Evolutionary conservation across 2,113 vertebrate genomes (phyloP).

Genomic region (Urocolius indicus): DNA sequence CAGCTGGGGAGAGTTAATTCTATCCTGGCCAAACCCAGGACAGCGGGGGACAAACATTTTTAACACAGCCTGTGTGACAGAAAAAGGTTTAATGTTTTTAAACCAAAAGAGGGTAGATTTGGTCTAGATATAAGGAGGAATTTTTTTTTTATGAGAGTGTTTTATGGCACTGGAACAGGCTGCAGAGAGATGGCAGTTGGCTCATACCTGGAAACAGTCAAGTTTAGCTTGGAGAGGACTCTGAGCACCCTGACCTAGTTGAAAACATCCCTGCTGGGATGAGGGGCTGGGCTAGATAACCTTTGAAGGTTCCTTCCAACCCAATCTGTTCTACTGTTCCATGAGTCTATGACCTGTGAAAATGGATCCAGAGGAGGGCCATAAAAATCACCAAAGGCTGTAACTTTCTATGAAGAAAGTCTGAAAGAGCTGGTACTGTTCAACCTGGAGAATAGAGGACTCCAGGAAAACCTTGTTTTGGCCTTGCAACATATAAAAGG

Average conservation of each 20-base stretch:
- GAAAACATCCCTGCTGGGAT: no score
- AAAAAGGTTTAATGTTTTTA: background rate
- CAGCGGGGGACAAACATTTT: background rate
- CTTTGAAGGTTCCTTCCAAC: background rate
- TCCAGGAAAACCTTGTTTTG: background rate
- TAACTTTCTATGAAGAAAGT: background rate
- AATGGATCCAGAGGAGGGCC: background rate
- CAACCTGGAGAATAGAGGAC: background rate
- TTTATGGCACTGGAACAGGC: no score
- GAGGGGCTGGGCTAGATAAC: background rate
- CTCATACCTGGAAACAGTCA: background rate
- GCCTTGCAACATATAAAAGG: background rate
- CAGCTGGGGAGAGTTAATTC: no score
- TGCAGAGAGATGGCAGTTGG: no score
- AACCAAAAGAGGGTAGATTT: background rate
- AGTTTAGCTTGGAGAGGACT: no score
- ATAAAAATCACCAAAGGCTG: background rate
- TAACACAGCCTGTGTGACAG: background rate
- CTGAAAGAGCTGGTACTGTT: no score
- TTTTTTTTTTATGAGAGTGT: no score
- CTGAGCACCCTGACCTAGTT: no score
- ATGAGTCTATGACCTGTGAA: no score
- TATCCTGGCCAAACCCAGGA: no score
- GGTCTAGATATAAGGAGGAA: background rate
- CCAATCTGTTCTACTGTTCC: no score